Conservation (phyloP, 1,140 invertebrate genomes). For the Drosophila malerkotliana region DNA sequence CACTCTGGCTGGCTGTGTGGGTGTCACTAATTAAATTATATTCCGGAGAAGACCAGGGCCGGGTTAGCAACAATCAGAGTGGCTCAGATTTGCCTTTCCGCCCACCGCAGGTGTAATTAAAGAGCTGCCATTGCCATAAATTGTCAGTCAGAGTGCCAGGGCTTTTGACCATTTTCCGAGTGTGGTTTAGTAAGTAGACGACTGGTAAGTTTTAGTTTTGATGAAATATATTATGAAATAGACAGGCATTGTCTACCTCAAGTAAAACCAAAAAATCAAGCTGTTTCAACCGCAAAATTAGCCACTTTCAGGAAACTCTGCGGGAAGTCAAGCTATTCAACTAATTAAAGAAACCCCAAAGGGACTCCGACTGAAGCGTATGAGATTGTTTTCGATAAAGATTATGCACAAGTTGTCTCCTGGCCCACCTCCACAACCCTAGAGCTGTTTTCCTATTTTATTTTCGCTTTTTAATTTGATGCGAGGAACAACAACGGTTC, state of each 20-base stretch:
- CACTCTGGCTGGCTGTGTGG: conserved; percentile 38
- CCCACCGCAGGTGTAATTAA: conserved; percentile 72
- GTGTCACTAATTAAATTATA: conserved; percentile 77
- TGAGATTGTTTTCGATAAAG: conserved; percentile 76
- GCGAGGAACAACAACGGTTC: conserved; percentile 20
- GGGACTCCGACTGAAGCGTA: conserved; percentile 17
- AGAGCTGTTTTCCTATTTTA: conserved; percentile 52
- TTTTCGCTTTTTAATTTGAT: conserved; percentile 72
- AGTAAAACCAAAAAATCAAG: not conserved
- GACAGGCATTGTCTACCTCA: not conserved
- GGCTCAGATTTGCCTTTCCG: conserved; percentile 30
- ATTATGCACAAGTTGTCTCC: conserved; percentile 66
- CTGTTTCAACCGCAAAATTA: conserved; percentile 18
- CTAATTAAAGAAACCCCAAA: conserved; percentile 58
- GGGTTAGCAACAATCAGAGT: conserved; percentile 17
- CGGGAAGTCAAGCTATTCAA: conserved; percentile 3
- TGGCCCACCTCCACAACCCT: conserved; percentile 12
- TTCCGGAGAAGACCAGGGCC: conserved; percentile 37
- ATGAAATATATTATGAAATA: not conserved
- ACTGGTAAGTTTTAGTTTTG: not conserved
- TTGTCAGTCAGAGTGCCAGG: conserved; percentile 4
- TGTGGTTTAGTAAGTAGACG: conserved; percentile 14
- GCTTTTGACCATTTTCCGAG: not conserved
- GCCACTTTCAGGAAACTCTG: not conserved
- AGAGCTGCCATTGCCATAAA: conserved; percentile 66